A percentile compares a stretch with the other conserved stretches of the same genome.
Conservation (phyloP, 1,140 invertebrate species). For the Cylas formicarius region DNA sequence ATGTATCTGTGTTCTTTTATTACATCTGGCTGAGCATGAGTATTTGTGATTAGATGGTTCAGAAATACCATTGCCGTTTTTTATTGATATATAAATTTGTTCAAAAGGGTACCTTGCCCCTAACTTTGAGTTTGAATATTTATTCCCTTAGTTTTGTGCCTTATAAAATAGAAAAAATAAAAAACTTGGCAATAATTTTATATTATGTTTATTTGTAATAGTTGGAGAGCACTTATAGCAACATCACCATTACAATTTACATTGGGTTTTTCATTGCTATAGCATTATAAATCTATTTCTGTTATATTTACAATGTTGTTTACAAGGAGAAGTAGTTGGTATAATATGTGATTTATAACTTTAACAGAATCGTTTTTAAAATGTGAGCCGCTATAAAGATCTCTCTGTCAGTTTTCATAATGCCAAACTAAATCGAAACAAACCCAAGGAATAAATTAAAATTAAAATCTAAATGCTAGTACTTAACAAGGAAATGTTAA, state of each 20-base stretch:
- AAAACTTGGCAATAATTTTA: no score
- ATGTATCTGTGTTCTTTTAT: no score
- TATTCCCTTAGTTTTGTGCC: no score
- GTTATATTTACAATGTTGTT: neutral
- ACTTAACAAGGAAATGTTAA: neutral
- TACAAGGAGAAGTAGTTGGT: neutral
- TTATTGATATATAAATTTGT: no score
- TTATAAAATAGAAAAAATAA: no score
- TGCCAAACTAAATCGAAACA: neutral
- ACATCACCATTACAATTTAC: conserved; percentile 22
- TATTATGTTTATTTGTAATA: conserved; percentile 25
- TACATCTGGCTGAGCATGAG: no score
- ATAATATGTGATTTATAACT: conserved; percentile 4
- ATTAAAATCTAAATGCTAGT: conserved; percentile 6
- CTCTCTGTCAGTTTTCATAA: neutral
- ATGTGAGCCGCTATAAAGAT: neutral
- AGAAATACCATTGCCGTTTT: no score
- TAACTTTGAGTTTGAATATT: no score
- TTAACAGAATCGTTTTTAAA: conserved; percentile 3
- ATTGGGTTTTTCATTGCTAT: conserved; percentile 16
- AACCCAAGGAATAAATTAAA: neutral
- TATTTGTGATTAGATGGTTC: no score
- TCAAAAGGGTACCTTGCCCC: no score
- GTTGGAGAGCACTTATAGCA: conserved; percentile 22
- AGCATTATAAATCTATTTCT: conserved; percentile 15